Conservation (phyloP, 2,888 invertebrate genomes). For the Agapetus fuscipes region DNA sequence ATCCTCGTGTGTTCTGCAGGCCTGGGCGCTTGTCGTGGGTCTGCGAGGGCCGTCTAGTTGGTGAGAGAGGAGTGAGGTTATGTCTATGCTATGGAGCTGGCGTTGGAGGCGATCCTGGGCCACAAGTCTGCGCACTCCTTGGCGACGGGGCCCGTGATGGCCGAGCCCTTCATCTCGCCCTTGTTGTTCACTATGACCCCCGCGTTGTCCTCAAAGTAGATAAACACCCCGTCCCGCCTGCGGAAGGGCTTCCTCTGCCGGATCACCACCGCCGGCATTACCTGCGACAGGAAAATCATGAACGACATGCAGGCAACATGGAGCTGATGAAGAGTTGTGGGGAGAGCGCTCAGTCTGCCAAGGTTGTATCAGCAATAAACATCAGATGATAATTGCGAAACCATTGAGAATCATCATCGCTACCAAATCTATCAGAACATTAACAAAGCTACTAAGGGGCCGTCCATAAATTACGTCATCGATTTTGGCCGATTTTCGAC, state of each 20-base stretch:
- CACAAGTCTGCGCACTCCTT: slow-evolving; percentile 99
- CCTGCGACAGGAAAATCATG: slow-evolving; percentile 41
- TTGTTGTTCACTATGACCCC: slow-evolving; percentile 99
- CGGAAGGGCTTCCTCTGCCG: slow-evolving; percentile 97
- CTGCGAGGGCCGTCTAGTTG: no score
- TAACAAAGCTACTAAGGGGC: no score
- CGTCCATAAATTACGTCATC: no score
- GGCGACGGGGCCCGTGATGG: slow-evolving; percentile 98
- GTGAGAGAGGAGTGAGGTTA: no score
- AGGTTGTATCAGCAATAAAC: slow-evolving; percentile 37
- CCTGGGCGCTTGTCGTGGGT: no score
- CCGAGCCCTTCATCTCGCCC: slow-evolving; percentile 99
- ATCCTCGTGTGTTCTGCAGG: no score
- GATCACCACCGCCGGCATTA: slow-evolving; percentile 99
- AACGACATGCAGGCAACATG: slow-evolving; percentile 6
- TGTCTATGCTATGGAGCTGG: slow-evolving; percentile 97
- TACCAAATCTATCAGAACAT: no score
- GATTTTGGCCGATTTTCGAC: no score
- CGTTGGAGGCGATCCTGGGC: slow-evolving; percentile 99
- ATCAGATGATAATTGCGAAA: slow-evolving; percentile 38
- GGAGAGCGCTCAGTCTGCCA: slow-evolving; percentile 42
- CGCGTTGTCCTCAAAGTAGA: slow-evolving; percentile 99
- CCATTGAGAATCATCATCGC: slow-evolving; percentile 41
- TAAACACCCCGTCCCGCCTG: slow-evolving; percentile 98
- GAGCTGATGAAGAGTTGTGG: not conserved